Evolutionary conservation across 92 coral and sea anemone genomes (phyloP), one percentile per base, ranked within the genome.

Genomic region (Porites divaricata): DNA sequence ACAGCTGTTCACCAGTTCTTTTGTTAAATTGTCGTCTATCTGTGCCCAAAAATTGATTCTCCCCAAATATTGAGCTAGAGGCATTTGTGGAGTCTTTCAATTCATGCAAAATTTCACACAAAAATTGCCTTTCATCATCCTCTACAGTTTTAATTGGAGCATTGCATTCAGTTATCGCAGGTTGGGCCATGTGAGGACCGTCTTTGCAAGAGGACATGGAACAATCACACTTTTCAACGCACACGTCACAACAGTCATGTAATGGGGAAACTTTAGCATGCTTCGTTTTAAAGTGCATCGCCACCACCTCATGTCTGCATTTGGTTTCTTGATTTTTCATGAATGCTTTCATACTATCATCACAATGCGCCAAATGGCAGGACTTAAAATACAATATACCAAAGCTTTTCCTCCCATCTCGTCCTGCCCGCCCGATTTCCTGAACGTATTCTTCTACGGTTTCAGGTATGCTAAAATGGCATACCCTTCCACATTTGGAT

Each of bases 351-450:
- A 90, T 81, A 20, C 63, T 48, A n/a, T 53, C 79, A 58, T 90
- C 85, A 70, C 93, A 90, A 25, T 86, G 87, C 51, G 93, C 90
- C 24, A 90, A 62, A 61, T 90, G 90, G 83, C 74, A 90, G 67
- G 87, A 63, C 54, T 58, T 67, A 77, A 79, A 86, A 62, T 81
- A 85, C 66, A 81, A 64, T 3, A 81, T 81, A 7, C 80, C 87
- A 16, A 21, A 23, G 57, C 87, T 70, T 65, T 86, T 53, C 77
- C 77, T 50, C 19, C 93, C 93, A 90, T 90, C 93, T 9, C 93
- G 79, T n/a, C 93, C 90, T 28, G 72, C 79, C 59, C 93, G 64
- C 14, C 90, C 93, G 22, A 90, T 76, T 77, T 81, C 87, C 73
- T 90, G 92, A 9, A 89, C 78, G 75, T 89, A 85, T 50, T 89